These are phyloP conservation scores for Ricordea florida DNA, from an alignment of 92 coral and sea anemone species.

Conservation along the genomic window DNA sequence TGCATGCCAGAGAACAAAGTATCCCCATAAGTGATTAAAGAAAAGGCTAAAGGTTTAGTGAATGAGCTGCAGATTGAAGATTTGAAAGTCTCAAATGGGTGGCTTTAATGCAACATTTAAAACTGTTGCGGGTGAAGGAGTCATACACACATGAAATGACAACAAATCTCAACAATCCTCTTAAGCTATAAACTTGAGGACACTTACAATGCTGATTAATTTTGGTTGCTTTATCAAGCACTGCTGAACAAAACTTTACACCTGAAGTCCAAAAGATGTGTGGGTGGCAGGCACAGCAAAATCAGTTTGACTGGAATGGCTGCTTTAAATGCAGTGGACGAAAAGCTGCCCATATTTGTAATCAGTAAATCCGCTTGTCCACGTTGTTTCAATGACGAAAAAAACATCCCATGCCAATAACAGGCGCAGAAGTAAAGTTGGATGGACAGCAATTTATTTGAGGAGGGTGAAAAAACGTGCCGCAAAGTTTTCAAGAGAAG, in stretches of 20 bases:
- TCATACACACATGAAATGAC: no score
- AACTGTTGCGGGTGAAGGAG: no score
- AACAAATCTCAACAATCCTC: neutral
- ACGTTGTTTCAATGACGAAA: neutral
- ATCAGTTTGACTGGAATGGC: neutral
- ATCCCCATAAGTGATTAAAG: no score
- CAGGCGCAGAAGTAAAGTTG: neutral
- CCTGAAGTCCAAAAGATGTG: neutral
- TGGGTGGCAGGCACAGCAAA: neutral
- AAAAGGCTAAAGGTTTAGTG: no score
- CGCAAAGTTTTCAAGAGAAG: no score
- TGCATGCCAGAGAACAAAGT: no score
- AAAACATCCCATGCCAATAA: neutral
- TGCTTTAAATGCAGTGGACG: neutral
- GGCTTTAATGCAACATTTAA: no score
- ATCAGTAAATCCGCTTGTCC: no score
- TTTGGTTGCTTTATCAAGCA: neutral
- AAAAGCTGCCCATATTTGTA: neutral
- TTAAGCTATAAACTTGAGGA: neutral
- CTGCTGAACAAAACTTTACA: neutral
- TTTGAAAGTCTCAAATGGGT: no score
- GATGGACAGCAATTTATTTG: no score
- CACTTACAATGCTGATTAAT: neutral
- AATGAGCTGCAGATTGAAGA: no score
- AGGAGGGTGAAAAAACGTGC: no score